These are phyloP conservation scores for Zosterops lateralis DNA, from an alignment of 2,113 vertebrate species.

Conservation along the genomic window DNA sequence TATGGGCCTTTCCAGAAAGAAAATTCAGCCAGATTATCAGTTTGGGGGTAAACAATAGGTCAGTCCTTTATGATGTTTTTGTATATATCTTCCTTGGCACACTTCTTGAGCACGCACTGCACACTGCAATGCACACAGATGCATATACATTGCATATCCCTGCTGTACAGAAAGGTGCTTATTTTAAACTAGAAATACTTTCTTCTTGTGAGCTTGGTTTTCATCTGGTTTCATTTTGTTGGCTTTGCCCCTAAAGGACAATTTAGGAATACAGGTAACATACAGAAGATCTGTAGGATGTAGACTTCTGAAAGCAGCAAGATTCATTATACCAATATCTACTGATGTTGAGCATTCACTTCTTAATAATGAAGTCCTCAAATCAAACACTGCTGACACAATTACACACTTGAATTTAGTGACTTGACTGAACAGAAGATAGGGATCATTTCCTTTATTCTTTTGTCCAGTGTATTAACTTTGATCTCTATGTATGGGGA, in stretches of 20 bases:
- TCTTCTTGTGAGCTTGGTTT: not conserved
- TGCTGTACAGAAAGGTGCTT: not conserved
- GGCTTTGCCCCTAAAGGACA: constrained; percentile 3
- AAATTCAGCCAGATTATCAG: not conserved
- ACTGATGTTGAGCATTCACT: constrained; percentile 26
- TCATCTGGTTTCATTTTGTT: not conserved
- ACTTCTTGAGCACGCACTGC: not conserved
- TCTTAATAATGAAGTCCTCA: constrained; percentile 68
- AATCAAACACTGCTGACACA: constrained; percentile 16
- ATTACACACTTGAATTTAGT: constrained; percentile 52
- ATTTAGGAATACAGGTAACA: constrained; percentile 30
- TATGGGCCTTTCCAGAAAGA: not conserved
- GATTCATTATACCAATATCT: not conserved
- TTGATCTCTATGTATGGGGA: constrained; percentile 56
- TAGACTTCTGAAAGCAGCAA: not conserved
- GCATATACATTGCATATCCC: not conserved
- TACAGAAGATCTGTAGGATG: constrained; percentile 22
- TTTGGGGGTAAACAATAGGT: not conserved
- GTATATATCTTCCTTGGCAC: not conserved
- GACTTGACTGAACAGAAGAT: constrained; percentile 45
- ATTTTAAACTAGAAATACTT: not conserved
- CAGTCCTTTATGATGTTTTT: not conserved
- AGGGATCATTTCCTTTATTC: constrained; percentile 38
- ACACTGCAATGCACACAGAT: not conserved
- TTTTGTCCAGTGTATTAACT: constrained; percentile 38